Evolutionary conservation across 1,140 invertebrate species (phyloP).

Genomic region (Atopsyche davidsoni): DNA sequence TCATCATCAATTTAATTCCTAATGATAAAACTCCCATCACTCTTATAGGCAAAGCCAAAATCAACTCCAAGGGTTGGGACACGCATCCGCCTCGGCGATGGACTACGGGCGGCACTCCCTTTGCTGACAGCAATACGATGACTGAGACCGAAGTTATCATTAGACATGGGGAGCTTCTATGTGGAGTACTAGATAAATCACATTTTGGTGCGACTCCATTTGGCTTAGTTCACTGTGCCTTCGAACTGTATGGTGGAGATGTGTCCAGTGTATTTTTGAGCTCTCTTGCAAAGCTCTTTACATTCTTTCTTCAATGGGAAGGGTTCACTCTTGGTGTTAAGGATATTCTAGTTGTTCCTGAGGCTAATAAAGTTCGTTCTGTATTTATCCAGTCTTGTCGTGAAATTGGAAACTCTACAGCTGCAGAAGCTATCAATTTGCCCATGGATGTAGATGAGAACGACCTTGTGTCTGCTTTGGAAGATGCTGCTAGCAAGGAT

Average conservation of each 20-base stretch:
- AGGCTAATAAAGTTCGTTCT: slow-evolving; percentile 66
- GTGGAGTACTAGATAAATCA: slow-evolving; percentile 94
- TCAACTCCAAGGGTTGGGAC: slow-evolving; percentile 74
- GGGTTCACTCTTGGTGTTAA: slow-evolving; percentile 94
- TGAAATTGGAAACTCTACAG: slow-evolving; percentile 58
- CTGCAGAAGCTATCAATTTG: slow-evolving; percentile 66
- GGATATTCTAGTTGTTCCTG: slow-evolving; percentile 79
- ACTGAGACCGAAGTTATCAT: slow-evolving; percentile 90
- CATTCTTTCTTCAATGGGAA: slow-evolving; percentile 78
- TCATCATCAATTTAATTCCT: slow-evolving; percentile 85
- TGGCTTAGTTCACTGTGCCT: slow-evolving; percentile 88
- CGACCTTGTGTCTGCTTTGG: slow-evolving; percentile 61
- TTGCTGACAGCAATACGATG: slow-evolving; percentile 60
- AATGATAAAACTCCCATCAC: slow-evolving; percentile 66
- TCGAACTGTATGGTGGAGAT: slow-evolving; percentile 89
- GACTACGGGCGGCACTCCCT: slow-evolving; percentile 55
- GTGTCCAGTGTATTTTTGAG: slow-evolving; percentile 77
- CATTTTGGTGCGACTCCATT: slow-evolving; percentile 94
- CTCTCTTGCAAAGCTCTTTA: slow-evolving; percentile 88
- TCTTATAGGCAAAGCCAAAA: slow-evolving; percentile 78
- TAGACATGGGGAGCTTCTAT: slow-evolving; percentile 78
- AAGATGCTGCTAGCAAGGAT: slow-evolving; percentile 66
- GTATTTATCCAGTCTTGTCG: slow-evolving; percentile 65
- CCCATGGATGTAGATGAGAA: slow-evolving; percentile 49
- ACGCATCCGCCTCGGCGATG: slow-evolving; percentile 47